phyloP scores from a whole-genome alignment of 2,113 vertebrate species.

The Lates calcarifer region DNA sequence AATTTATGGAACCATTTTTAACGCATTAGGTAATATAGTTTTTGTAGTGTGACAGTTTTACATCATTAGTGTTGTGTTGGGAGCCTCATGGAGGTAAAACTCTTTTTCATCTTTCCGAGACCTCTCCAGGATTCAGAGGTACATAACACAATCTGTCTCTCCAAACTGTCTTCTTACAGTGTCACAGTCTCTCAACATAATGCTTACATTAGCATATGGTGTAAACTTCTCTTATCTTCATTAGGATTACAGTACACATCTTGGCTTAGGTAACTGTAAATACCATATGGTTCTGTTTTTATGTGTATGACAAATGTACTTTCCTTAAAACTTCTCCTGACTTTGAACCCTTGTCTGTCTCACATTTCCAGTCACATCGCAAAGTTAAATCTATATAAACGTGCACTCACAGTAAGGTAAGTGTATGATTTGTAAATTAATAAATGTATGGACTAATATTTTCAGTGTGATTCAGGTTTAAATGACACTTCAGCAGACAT shows the following conservation, averaged over 20 bases:
- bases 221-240: not conserved
- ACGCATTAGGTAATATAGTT: constrained; percentile 4
- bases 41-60: constrained; percentile 7
- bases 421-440: not conserved
- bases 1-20: constrained; percentile 23
- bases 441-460: not conserved
- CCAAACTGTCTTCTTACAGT: constrained; percentile 8
- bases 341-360: not conserved
- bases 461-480: too few relatives aligned
- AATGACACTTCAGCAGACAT: too few relatives aligned
- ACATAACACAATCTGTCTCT: constrained; percentile 7
- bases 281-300: not conserved
- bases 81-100: not conserved
- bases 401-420: not conserved
- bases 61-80: constrained; percentile 6
- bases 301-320: not conserved
- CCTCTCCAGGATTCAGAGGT: not conserved
- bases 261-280: not conserved
- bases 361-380: not conserved
- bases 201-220: constrained; percentile 21
- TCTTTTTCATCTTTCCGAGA: not conserved
- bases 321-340: not conserved
- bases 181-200: constrained; percentile 16
- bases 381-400: not conserved
- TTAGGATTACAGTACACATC: not conserved